A percentile compares a stretch with the other conserved stretches of the same genome.
Conservation (phyloP, 2,888 invertebrate species). For the Ectemnius lituratus region DNA sequence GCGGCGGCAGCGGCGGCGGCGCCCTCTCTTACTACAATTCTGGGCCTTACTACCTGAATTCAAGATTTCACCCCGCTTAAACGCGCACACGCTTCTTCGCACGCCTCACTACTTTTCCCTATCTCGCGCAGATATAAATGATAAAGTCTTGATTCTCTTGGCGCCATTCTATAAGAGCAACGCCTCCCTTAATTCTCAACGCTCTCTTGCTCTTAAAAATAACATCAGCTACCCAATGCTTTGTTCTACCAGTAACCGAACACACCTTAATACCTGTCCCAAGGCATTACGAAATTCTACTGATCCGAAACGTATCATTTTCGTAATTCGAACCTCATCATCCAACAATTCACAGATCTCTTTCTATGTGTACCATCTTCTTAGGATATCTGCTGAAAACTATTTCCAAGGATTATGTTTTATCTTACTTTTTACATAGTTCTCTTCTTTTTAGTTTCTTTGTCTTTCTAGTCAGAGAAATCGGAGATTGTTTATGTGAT, state of each 20-base stretch:
- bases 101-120: neutral
- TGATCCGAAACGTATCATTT: neutral
- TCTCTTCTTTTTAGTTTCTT: no score
- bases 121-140: slow-evolving; percentile 26
- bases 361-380: slow-evolving; percentile 6
- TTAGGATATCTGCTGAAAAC: neutral
- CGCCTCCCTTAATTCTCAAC: neutral
- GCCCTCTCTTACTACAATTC: no score
- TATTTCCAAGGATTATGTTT: neutral
- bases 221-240: neutral
- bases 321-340: slow-evolving; percentile 3
- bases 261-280: neutral
- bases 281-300: slow-evolving; percentile 17
- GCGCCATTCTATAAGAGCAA: neutral
- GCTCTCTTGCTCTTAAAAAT: neutral
- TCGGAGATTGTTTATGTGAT: neutral
- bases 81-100: slow-evolving; percentile 20
- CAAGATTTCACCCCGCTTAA: slow-evolving; percentile 41
- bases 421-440: neutral
- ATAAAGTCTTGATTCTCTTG: slow-evolving; percentile 9
- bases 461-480: neutral
- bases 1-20: no score
- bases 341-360: neutral
- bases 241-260: neutral
- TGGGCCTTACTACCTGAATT: slow-evolving; percentile 54